phyloP scores from a whole-genome alignment of 2,797 vertebrate genomes.

The Tachyglossus aculeatus region DNA sequence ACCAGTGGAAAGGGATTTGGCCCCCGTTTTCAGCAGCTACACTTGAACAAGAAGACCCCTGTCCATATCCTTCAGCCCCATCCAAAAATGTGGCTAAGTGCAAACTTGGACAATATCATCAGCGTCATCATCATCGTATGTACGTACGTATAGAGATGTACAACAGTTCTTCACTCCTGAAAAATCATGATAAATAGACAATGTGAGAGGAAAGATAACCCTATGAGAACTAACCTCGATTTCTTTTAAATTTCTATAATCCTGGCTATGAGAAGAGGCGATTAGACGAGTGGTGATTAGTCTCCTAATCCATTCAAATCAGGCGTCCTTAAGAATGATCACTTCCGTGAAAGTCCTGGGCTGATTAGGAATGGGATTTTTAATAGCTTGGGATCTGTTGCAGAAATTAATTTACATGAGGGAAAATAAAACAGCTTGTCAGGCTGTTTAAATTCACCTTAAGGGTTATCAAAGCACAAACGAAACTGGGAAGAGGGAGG shows the following conservation, averaged over 20 bases:
- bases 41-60: background rate
- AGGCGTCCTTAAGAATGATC: background rate
- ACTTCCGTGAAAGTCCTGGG: background rate
- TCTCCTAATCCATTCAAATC: background rate
- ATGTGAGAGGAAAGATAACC: background rate
- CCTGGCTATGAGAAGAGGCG: too few species aligned
- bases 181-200: background rate
- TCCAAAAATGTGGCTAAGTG: background rate
- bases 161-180: background rate
- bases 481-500: constrained; percentile 1
- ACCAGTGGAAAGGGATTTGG: too few species aligned
- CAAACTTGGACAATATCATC: constrained; percentile 1
- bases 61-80: background rate
- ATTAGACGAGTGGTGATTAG: background rate
- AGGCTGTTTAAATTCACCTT: background rate
- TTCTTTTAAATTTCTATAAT: too few species aligned
- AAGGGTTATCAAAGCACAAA: background rate
- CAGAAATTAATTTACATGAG: constrained; percentile 30
- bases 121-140: too few species aligned
- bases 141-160: too few species aligned
- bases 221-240: too few species aligned
- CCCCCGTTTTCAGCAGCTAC: background rate
- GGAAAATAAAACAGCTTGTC: background rate
- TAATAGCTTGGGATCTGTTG: background rate
- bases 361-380: background rate